These are phyloP conservation scores for Cairina moschata DNA, from an alignment of 2,113 vertebrate genomes.

Conservation along the genomic window DNA sequence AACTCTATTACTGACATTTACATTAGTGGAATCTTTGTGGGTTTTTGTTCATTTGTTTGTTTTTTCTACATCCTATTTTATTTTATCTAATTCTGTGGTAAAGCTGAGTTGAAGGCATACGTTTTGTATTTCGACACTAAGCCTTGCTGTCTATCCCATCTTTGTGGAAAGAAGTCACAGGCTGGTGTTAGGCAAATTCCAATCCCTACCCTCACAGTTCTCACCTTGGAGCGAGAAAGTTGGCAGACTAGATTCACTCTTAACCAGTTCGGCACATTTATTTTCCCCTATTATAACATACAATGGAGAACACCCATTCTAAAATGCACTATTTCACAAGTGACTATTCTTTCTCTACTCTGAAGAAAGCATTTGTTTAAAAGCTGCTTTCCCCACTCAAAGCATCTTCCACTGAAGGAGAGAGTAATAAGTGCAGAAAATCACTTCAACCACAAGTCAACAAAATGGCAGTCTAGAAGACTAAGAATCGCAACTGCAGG, in stretches of 20 bases:
- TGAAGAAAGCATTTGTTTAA: background rate
- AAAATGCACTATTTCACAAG: background rate
- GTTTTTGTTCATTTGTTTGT: background rate
- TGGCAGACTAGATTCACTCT: background rate
- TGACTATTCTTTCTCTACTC: background rate
- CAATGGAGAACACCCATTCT: background rate
- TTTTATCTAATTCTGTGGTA: background rate
- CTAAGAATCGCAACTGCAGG: background rate
- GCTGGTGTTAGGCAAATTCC: background rate
- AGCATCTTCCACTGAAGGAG: background rate
- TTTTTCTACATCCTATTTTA: background rate
- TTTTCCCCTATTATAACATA: rapidly evolving
- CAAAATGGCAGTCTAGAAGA: background rate
- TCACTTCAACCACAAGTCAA: background rate
- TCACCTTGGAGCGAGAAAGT: background rate
- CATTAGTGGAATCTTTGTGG: background rate
- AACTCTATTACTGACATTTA: background rate
- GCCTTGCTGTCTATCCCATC: background rate
- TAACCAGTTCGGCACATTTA: background rate
- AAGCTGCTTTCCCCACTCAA: background rate
- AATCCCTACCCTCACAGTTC: background rate
- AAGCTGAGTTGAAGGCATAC: background rate
- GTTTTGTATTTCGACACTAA: background rate
- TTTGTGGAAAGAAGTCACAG: background rate
- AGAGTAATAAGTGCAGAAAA: background rate